Evolutionary conservation across 2,113 vertebrate genomes (phyloP), one percentile per base, ranked within the genome.

Genomic region (Clinocottus analis): DNA sequence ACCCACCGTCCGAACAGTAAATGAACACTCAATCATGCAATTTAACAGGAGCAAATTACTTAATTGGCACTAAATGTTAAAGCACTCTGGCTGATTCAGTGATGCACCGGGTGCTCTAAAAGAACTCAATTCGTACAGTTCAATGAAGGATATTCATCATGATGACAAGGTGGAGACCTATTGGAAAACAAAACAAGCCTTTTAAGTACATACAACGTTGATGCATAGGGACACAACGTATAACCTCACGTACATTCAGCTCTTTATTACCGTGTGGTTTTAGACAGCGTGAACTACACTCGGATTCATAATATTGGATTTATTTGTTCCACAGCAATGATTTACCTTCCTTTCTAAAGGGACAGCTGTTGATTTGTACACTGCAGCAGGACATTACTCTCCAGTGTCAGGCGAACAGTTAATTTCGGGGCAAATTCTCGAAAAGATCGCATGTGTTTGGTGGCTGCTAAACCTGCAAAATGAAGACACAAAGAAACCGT

Each of bases 21-120:
- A 61, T 74, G 5, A 76, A 45, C 23, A 33, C 41, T 45, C 56
- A 55, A 39, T 39, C 58, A 29, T 60, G 31, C 85, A 45, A 85
- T 83, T 85, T 73, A 86, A 55, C 35, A 72, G 17, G 29, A 75
- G 69, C 21, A 70, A 75, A 77, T 69, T 7, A 61, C 56, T 74
- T 68, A 81, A 77, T 39, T 69, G 73, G 72, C 58, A 66, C 69
- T 67, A 56, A 59, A 83, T 61, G 43, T 56, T 19, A 13, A 75
- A 63, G 61, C 62, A 29, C 29, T 75, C 17, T 9, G 27, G 19
- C 58, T 80, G 53, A 84, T 85, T 80, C 43, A 75, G 37, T 70
- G 12, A 70, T 65, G 61, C 23, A 70, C 25, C 11, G 17, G 7
- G 11, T 71, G 71, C 82, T 56, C 31, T 70, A 43, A 58, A 74